Evolutionary conservation across 2,888 invertebrate genomes (phyloP).

Genomic region (Trissonchulus sp.): DNA sequence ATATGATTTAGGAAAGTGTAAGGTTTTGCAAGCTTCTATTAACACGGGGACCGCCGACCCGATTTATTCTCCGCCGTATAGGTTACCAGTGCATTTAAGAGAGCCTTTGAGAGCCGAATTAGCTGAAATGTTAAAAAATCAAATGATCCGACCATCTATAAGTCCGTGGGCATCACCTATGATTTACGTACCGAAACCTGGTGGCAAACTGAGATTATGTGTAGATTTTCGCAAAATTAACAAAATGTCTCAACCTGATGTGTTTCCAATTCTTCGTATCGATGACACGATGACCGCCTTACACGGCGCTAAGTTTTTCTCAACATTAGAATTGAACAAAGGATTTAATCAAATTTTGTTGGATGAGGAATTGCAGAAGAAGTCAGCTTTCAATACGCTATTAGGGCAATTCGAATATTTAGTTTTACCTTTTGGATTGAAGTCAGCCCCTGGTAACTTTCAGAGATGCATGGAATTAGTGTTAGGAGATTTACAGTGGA

Average conservation of each 20-base stretch:
- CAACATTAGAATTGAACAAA: slow-evolving; percentile 22
- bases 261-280: slow-evolving; percentile 11
- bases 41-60: no score
- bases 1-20: no score
- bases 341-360: background rate
- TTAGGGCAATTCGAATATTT: slow-evolving; percentile 34
- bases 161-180: slow-evolving; percentile 9
- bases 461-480: no score
- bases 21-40: no score
- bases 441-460: background rate
- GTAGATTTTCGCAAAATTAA: slow-evolving; percentile 16
- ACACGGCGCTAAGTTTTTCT: background rate
- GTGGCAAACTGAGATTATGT: background rate
- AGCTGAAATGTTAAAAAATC: background rate
- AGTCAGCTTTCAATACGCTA: slow-evolving; percentile 3
- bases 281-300: background rate
- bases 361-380: background rate
- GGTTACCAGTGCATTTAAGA: no score
- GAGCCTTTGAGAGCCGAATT: background rate
- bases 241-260: background rate
- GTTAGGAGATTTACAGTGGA: no score
- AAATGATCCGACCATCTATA: background rate
- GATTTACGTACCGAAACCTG: background rate
- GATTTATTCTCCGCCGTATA: no score
- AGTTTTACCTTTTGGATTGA: slow-evolving; percentile 18